phyloP scores from a whole-genome alignment of 2,113 vertebrate genomes.

The Channa maculata region DNA sequence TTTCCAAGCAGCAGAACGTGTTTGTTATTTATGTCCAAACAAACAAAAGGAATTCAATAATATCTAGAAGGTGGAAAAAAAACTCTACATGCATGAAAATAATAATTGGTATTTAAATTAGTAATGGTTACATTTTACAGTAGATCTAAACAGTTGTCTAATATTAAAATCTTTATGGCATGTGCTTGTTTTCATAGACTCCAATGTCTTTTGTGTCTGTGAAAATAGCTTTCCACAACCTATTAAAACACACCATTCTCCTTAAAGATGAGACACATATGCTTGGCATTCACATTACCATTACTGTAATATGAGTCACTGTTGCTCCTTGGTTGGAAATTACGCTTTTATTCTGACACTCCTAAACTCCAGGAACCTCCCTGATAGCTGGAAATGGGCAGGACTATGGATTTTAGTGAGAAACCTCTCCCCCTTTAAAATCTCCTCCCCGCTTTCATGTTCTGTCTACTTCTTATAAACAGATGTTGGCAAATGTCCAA shows the following conservation, averaged over 20 bases:
- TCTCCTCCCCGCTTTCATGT: background rate
- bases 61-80: background rate
- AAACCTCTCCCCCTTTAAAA: conserved; percentile 12
- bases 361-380: conserved; percentile 19
- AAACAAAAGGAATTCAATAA: background rate
- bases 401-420: conserved; percentile 42
- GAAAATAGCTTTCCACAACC: background rate
- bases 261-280: background rate
- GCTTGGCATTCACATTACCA: conserved; percentile 15
- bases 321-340: background rate
- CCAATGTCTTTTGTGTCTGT: conserved; percentile 6
- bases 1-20: no score
- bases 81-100: background rate
- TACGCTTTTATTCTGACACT: conserved; percentile 21
- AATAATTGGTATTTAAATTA: background rate
- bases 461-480: conserved; percentile 1
- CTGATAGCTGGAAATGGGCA: conserved; percentile 8
- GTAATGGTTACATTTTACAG: no score
- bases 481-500: background rate
- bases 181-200: background rate
- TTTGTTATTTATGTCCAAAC: no score
- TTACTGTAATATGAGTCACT: conserved; percentile 37
- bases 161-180: no score
- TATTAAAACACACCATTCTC: background rate
- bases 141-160: background rate